Evolutionary conservation across 2,888 invertebrate genomes (phyloP).

Genomic region (Mythimna lalbum): DNA sequence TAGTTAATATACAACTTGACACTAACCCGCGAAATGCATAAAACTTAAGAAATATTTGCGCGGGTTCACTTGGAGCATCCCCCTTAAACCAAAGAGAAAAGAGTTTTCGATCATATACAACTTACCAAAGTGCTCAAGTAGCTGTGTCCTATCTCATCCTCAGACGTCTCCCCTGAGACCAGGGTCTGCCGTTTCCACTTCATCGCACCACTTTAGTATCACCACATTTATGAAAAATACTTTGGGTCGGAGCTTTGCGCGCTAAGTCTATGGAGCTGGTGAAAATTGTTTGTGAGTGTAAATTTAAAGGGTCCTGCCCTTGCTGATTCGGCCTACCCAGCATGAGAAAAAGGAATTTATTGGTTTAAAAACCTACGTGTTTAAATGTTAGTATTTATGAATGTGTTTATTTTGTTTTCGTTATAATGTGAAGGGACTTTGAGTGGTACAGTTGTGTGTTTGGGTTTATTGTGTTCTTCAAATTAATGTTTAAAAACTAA

Average conservation of each 20-base stretch:
- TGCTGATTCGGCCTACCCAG: too few species aligned
- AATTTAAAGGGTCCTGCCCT: too few species aligned
- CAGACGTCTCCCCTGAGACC: constrained; percentile 87
- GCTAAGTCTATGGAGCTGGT: constrained; percentile 36
- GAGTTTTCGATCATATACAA: constrained; percentile 37
- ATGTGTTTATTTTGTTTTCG: constrained; percentile 21
- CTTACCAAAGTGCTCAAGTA: constrained; percentile 88
- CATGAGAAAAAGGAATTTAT: too few species aligned
- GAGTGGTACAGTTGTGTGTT: constrained; percentile 30
- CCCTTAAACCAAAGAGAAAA: not conserved
- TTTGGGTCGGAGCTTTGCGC: constrained; percentile 38
- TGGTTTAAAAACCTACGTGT: not conserved
- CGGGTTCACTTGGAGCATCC: not conserved
- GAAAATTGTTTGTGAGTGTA: constrained; percentile 18
- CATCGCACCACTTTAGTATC: constrained; percentile 71
- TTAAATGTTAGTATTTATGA: not conserved
- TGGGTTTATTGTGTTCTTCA: constrained; percentile 14
- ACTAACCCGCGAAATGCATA: too few species aligned
- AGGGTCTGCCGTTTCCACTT: constrained; percentile 80
- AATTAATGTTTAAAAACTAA: not conserved
- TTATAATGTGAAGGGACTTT: constrained; percentile 26
- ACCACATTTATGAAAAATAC: constrained; percentile 49
- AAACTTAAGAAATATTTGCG: too few species aligned
- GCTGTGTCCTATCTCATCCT: constrained; percentile 87
- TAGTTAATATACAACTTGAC: too few species aligned